Evolutionary conservation across 2,888 invertebrate species (phyloP).

Genomic region (Phoenoteleia sp.): DNA sequence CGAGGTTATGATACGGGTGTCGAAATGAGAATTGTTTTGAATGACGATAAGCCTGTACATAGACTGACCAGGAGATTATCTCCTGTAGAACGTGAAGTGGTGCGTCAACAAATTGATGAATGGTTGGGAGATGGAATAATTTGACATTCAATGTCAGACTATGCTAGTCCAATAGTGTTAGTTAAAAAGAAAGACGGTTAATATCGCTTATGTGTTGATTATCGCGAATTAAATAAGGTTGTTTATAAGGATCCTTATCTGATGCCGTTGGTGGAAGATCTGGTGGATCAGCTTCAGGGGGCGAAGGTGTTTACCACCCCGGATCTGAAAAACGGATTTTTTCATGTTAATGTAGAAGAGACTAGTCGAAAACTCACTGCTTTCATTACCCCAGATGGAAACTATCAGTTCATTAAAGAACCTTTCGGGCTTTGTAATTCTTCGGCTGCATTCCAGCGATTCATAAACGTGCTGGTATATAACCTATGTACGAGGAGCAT

Average conservation of each 20-base stretch:
- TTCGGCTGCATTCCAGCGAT: not conserved
- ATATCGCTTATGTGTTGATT: conserved; percentile 54
- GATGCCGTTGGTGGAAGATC: conserved; percentile 49
- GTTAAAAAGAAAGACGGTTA: conserved; percentile 43
- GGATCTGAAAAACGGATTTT: not conserved
- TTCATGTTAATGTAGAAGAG: conserved; percentile 24
- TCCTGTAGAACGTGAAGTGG: not conserved
- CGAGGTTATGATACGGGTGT: not conserved
- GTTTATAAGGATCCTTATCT: conserved; percentile 41
- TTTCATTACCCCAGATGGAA: conserved; percentile 27
- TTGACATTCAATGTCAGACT: conserved; percentile 22
- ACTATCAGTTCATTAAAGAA: not conserved
- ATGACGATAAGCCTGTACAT: not conserved
- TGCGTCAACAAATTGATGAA: not conserved
- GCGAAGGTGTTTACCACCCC: conserved; percentile 22
- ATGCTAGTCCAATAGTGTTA: conserved; percentile 49
- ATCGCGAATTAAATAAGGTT: conserved; percentile 45
- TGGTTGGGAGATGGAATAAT: conserved; percentile 22
- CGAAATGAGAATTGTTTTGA: not conserved
- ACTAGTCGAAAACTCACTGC: conserved; percentile 22
- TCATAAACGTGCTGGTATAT: not conserved
- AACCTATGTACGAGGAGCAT: not conserved
- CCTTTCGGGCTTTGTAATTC: not conserved
- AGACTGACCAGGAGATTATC: not conserved
- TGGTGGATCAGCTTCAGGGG: conserved; percentile 30